Evolutionary conservation across 2,113 vertebrate species (phyloP).

Genomic region (Malaclemys terrapin): DNA sequence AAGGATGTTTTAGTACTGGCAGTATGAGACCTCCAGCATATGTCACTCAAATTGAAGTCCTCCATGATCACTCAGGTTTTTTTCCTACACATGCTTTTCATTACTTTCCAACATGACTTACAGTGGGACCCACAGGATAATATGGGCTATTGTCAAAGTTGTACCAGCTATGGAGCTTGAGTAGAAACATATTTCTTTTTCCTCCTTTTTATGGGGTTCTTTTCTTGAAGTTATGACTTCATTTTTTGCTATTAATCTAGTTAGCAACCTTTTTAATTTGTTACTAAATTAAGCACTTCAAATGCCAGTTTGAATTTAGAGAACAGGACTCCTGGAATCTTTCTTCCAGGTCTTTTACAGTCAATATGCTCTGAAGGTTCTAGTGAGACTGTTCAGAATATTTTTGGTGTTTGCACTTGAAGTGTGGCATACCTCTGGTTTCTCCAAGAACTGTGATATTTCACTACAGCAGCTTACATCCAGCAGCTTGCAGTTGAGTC

Average conservation of each 20-base stretch:
- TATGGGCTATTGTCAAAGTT: neutral
- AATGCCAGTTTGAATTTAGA: neutral
- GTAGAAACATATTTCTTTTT: neutral
- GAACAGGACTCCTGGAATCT: neutral
- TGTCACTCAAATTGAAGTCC: too few relatives aligned
- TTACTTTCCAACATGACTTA: neutral
- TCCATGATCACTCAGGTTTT: neutral
- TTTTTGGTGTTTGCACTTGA: neutral
- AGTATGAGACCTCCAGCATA: too few relatives aligned
- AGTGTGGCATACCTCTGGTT: neutral
- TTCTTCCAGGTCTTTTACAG: neutral
- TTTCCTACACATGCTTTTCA: neutral
- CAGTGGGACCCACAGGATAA: neutral
- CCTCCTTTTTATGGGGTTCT: neutral
- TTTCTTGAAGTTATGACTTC: neutral
- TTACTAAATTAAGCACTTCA: neutral
- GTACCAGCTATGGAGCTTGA: neutral
- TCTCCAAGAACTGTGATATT: neutral
- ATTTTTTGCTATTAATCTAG: neutral
- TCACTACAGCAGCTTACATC: neutral
- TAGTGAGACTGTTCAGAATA: accelerated
- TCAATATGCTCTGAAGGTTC: neutral
- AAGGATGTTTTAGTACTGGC: too few relatives aligned
- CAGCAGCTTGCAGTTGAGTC: neutral
- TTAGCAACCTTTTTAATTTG: neutral